Evolutionary conservation across 2,888 invertebrate species (phyloP), one percentile per base, ranked within the genome.

Genomic region (Pilophorus perplexus): DNA sequence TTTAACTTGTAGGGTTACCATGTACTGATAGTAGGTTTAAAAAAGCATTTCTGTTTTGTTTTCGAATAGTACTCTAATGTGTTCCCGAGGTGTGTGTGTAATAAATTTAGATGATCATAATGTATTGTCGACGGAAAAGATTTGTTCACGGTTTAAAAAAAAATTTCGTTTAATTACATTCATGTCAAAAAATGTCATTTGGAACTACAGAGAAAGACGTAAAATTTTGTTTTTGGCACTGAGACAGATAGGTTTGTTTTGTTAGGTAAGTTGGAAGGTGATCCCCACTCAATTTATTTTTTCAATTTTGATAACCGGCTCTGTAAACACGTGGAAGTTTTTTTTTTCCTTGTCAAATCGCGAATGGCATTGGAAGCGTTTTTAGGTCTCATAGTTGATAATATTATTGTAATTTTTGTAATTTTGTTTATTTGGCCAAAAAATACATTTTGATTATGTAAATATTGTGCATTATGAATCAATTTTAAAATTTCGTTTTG

Each of bases 1-100:
- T 67, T 20, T 33, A 62, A 46, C 12, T 46, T 46, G 28, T 69
- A 69, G 69, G 68, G 69, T 69, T 69, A 69, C 69, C 69, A 69
- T 69, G 69, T 67, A 69, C 69, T 69, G 69, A 65, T 37, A 40
- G 67, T 67, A 67, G 64, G 59, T 59, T 42, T 59, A 40, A 37
- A 37, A 64, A 64, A n/a, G 57, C 54, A 57, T 64, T 64, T 22
- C 14, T n/a, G 27, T 62, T 60, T 48, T 52, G 52, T 52, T 52
- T 62, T 62, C 62, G 33, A 57, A 67, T 68, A 60, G 27, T 52
- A 37, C 50, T 52, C 38, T 62, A 62, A 62, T 62, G 62, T 62
- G 62, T 62, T 62, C 54, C 48, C 62, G 62, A 62, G 62, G 62
- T 62, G 62, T 62, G 62, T 52, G 52, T 62, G 62, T 46, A 22